Conservation (phyloP, 2,113 vertebrate genomes). For the Mormoops blainvillei region DNA sequence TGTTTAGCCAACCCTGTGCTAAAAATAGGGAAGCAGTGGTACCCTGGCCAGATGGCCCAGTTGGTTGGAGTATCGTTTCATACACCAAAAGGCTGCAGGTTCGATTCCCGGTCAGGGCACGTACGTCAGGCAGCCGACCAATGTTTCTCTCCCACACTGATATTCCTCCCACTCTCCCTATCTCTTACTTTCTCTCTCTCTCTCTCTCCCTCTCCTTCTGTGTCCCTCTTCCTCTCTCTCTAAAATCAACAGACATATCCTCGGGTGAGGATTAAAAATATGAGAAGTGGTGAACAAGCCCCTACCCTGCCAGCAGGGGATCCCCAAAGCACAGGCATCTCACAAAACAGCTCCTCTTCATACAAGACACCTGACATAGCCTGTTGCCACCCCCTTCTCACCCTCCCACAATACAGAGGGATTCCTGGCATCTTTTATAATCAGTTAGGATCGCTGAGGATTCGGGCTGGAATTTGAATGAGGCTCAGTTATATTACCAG, state of each 20-base stretch:
- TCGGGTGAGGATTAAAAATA: no score
- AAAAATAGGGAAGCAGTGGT: background rate
- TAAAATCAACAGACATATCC: no score
- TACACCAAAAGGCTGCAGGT: no score
- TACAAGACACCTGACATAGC: background rate
- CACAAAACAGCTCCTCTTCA: background rate
- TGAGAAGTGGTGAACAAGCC: background rate
- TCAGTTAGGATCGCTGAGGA: background rate
- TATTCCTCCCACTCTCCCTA: no score
- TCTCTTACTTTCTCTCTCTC: no score
- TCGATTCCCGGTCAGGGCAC: no score
- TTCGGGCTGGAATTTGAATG: background rate
- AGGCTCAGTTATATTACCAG: background rate
- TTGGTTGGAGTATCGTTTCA: no score
- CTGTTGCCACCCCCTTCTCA: background rate
- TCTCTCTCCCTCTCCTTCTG: no score
- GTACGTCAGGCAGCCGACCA: no score
- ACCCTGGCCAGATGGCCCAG: no score
- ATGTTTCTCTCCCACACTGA: no score
- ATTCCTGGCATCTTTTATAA: background rate
- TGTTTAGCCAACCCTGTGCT: background rate
- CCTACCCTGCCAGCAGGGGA: background rate
- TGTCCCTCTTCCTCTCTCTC: no score
- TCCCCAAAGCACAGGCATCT: background rate
- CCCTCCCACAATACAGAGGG: background rate